A percentile compares a stretch with the other conserved stretches of the same genome.
phyloP scores from a whole-genome alignment of 2,888 invertebrate species.

The Ornithoptera alexandrae region DNA sequence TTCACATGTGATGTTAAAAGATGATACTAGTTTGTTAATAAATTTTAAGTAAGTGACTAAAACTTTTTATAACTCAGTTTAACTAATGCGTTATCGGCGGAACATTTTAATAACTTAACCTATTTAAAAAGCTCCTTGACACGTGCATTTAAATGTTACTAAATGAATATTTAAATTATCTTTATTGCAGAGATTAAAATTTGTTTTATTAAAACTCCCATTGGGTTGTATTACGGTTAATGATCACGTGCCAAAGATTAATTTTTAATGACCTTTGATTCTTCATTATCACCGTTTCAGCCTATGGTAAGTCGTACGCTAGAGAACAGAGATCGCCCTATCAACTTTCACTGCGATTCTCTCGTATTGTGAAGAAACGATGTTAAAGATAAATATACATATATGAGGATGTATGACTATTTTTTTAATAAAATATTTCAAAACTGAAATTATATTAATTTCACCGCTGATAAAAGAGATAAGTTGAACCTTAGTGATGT shows the following conservation, averaged over 20 bases:
- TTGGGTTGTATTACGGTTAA: background rate
- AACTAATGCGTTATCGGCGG: background rate
- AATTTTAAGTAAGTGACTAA: background rate
- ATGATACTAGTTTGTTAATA: background rate
- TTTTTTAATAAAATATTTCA: too few relatives aligned
- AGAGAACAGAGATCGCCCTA: background rate
- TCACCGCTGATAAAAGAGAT: too few relatives aligned
- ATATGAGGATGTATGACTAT: too few relatives aligned
- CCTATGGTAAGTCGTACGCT: background rate
- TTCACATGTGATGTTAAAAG: too few relatives aligned
- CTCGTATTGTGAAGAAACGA: too few relatives aligned
- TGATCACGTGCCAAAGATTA: background rate
- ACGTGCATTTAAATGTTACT: constrained; percentile 2
- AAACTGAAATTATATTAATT: too few relatives aligned
- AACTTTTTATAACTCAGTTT: background rate
- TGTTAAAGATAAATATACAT: too few relatives aligned
- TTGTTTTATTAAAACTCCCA: background rate
- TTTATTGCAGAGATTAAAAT: background rate
- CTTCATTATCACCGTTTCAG: background rate
- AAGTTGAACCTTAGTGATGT: too few relatives aligned
- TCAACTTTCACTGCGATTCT: too few relatives aligned
- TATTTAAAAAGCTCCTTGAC: background rate
- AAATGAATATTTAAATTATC: constrained; percentile 7
- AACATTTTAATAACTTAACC: background rate
- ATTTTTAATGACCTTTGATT: background rate